Percentiles rank a stretch among this genome's conserved stretches.
Conservation (phyloP, 2,797 vertebrate genomes). For the Oreochromis grahami region DNA sequence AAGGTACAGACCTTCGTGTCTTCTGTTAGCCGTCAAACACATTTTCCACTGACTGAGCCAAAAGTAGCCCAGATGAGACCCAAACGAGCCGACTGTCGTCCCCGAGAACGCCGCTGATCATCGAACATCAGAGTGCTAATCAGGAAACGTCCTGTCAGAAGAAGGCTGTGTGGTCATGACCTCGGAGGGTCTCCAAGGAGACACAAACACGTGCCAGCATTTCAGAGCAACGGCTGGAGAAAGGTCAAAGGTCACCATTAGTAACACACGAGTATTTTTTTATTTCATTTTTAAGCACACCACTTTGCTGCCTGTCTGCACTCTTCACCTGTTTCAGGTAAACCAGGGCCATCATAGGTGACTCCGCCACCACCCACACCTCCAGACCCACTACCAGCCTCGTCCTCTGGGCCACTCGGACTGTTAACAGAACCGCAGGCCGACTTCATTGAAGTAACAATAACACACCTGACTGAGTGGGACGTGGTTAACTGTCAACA, state of each 20-base stretch:
- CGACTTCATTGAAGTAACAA: background rate
- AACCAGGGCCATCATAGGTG: background rate
- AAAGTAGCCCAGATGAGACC: background rate
- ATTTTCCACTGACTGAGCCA: background rate
- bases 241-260: background rate
- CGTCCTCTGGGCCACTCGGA: background rate
- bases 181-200: background rate
- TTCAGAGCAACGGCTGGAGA: background rate
- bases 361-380: background rate
- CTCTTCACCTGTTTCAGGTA: background rate
- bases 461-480: background rate
- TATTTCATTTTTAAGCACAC: background rate
- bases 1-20: background rate
- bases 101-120: accelerated
- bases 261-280: background rate
- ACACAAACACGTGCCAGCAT: background rate
- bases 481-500: background rate
- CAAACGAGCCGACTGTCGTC: background rate
- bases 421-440: background rate
- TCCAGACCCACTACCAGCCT: background rate
- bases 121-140: background rate
- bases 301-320: background rate
- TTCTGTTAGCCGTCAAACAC: background rate
- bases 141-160: background rate
- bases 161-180: background rate